Evolutionary conservation across 2,113 vertebrate genomes (phyloP), one percentile per base, ranked within the genome.

Genomic region (Gasterosteus nipponicus): DNA sequence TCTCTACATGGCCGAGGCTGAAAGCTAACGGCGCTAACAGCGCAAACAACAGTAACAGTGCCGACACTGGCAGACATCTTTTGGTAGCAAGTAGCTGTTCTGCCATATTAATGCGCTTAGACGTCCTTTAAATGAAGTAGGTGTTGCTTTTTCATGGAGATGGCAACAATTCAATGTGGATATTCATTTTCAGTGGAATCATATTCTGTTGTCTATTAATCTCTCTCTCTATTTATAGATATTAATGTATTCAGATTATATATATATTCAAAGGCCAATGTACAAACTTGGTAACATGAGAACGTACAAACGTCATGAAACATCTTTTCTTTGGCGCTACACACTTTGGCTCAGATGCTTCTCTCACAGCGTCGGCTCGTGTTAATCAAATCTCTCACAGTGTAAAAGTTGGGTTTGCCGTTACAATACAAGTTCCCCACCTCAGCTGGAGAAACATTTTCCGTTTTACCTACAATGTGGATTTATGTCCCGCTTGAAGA

Each of bases 401-500:
- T 61, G 59, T 68, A 44, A 74, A 66, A 16, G 68, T 38, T 29
- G 73, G 49, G 47, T 77, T 41, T 8, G n/a, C 53, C 69, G 69
- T 58, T 73, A 64, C 63, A 46, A 81, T 18, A 39, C 46, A 2
- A 62, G 38, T 47, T 65, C 14, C 62, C 31, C 3, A 7, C 18
- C 19, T 51, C 11, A 67, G 79, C 77, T 77, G 53, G 44, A 57
- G 15, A 64, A 12, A 69, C 86, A 51, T 78, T 80, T 79, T 69
- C 77, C 57, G 73, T 86, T 82, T 83, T 54, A 11, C n/a, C 51
- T 69, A 53, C 74, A 69, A 0, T 19, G 19, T 54, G 75, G 77
- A 79, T 83, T 86, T 76, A 79, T 82, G 78, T 78, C 74, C 66
- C 33, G 70, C 26, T 75, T 74, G 73, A 82, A 61, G 63, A 63